phyloP scores from a whole-genome alignment of 2,888 invertebrate genomes.

The Trissoscelio sp. region DNA sequence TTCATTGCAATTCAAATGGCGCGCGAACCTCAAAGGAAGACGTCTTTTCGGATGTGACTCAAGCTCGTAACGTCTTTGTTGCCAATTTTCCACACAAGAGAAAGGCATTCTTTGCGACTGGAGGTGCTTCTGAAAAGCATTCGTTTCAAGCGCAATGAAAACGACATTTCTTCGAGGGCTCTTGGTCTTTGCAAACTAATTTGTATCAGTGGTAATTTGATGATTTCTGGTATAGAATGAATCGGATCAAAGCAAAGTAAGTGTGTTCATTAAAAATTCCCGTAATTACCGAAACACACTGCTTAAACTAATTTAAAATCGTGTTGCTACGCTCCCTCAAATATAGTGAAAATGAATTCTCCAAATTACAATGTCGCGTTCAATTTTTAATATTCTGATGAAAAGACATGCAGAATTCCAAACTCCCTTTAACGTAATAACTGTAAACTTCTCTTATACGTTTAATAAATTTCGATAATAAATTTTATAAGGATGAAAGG shows the following conservation, averaged over 20 bases:
- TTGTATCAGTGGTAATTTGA: constrained; percentile 32
- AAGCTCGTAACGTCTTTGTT: constrained; percentile 32
- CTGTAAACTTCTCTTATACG: constrained; percentile 1
- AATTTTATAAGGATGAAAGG: constrained; percentile 10
- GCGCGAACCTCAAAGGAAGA: constrained; percentile 38
- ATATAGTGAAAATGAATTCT: background rate
- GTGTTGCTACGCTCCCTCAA: background rate
- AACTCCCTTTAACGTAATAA: background rate
- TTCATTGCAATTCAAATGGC: constrained; percentile 53
- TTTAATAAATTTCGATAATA: constrained; percentile 18
- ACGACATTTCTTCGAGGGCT: constrained; percentile 11
- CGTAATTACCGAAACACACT: background rate
- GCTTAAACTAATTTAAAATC: constrained; percentile 8
- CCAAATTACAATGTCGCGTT: constrained; percentile 1
- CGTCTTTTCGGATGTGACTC: constrained; percentile 32
- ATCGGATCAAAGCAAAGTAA: constrained; percentile 33
- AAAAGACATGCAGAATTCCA: background rate
- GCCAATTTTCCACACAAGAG: constrained; percentile 40
- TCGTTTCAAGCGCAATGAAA: constrained; percentile 6
- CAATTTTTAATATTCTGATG: background rate
- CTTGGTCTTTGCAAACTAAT: constrained; percentile 37
- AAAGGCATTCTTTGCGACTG: constrained; percentile 17
- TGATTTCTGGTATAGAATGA: constrained; percentile 20
- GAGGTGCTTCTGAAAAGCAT: constrained; percentile 28
- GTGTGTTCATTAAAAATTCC: constrained; percentile 26